These are phyloP conservation scores for Leucosticte australis DNA, from an alignment of 2,113 vertebrate species.

Conservation along the genomic window DNA sequence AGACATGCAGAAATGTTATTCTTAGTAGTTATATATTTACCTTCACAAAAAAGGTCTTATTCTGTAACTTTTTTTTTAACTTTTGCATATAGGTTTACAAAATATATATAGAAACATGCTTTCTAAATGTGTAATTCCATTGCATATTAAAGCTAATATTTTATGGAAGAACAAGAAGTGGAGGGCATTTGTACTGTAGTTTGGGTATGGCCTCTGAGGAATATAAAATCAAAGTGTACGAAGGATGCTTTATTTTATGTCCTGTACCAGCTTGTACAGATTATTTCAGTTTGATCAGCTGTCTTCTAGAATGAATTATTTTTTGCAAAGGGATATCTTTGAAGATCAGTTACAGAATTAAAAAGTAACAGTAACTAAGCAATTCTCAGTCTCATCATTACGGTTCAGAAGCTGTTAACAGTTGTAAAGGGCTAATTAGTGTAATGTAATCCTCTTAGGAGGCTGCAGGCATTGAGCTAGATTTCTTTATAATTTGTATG, in stretches of 20 bases:
- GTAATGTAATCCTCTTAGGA: constrained; percentile 88
- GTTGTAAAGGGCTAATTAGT: constrained; percentile 79
- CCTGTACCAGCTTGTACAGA: background rate
- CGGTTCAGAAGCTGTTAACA: constrained; percentile 65
- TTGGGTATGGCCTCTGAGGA: background rate
- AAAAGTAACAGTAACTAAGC: constrained; percentile 36
- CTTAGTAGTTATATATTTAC: background rate
- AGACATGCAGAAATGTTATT: background rate
- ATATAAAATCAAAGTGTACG: background rate
- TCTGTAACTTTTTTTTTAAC: background rate
- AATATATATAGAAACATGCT: background rate
- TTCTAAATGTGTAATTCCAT: background rate
- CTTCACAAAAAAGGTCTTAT: background rate
- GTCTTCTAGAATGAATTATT: background rate
- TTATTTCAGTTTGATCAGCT: constrained; percentile 27
- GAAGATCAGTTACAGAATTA: constrained; percentile 22
- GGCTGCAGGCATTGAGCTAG: constrained; percentile 74
- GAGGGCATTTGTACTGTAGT: background rate
- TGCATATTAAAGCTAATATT: background rate
- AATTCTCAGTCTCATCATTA: constrained; percentile 27
- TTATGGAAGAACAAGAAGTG: background rate
- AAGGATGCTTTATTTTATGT: background rate
- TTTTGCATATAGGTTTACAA: background rate
- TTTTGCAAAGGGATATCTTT: constrained; percentile 13
- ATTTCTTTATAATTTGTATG: constrained; percentile 79